Conservation (phyloP, 2,888 invertebrate genomes). For the Agapetus fuscipes region DNA sequence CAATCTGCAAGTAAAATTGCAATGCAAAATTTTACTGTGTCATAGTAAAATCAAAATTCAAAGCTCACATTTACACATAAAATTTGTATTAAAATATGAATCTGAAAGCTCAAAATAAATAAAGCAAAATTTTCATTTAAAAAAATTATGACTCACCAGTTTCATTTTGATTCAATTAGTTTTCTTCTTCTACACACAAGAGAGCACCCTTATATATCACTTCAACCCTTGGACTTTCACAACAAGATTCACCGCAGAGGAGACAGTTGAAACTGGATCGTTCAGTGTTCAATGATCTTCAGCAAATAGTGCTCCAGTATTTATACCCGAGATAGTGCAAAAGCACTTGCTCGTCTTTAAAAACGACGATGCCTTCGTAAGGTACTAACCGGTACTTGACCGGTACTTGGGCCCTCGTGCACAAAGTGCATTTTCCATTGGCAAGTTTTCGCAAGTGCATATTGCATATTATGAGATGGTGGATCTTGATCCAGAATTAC, state of each 20-base stretch:
- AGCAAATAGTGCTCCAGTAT: constrained; percentile 22
- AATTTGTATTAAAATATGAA: too few relatives aligned
- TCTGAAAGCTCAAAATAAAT: too few relatives aligned
- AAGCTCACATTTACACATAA: too few relatives aligned
- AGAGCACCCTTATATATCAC: constrained; percentile 6
- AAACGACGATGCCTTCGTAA: constrained; percentile 16
- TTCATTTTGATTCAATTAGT: constrained; percentile 22
- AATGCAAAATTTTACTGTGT: too few relatives aligned
- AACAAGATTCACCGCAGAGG: too few relatives aligned
- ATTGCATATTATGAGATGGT: too few relatives aligned
- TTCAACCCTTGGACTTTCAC: constrained; percentile 6
- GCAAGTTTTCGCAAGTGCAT: too few relatives aligned
- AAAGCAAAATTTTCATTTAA: constrained; percentile 2
- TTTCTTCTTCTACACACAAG: too few relatives aligned
- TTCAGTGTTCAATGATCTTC: constrained; percentile 17
- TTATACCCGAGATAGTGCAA: constrained; percentile 18
- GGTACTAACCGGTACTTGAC: constrained; percentile 14
- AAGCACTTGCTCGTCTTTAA: constrained; percentile 21
- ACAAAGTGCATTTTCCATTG: constrained; percentile 3
- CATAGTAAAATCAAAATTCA: too few relatives aligned
- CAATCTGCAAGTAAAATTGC: too few relatives aligned
- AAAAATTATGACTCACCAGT: constrained; percentile 22
- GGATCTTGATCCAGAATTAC: not conserved
- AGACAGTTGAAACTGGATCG: constrained; percentile 20
- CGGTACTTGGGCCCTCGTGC: constrained; percentile 3